phyloP scores from a whole-genome alignment of 2,113 vertebrate genomes.

The Raja brachyura region DNA sequence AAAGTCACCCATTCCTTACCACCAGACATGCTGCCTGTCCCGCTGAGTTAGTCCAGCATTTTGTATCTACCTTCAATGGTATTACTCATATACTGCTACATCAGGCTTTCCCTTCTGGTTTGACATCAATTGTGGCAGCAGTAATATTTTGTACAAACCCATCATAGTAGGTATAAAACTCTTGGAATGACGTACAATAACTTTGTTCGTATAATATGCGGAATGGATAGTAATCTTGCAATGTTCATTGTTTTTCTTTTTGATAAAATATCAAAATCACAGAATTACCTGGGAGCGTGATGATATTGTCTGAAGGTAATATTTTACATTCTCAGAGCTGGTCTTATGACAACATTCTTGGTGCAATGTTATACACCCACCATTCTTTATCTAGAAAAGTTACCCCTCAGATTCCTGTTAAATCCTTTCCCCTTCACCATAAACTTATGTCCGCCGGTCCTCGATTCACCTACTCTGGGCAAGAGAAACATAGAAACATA shows the following conservation, averaged over 20 bases:
- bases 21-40: too few species aligned
- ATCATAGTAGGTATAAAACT: neutral
- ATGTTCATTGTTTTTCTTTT: neutral
- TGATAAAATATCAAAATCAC: neutral
- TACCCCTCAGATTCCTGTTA: too few species aligned
- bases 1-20: too few species aligned
- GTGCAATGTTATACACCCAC: too few species aligned
- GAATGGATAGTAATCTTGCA: neutral
- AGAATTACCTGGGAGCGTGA: neutral
- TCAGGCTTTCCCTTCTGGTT: neutral
- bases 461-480: too few species aligned
- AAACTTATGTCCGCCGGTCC: too few species aligned
- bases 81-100: neutral
- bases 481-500: too few species aligned
- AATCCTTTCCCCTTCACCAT: too few species aligned
- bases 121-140: neutral
- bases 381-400: too few species aligned
- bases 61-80: too few species aligned
- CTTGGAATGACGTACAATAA: neutral
- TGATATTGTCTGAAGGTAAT: neutral
- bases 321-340: neutral
- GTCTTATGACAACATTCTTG: neutral
- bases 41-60: too few species aligned
- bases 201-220: neutral
- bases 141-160: neutral